These are phyloP conservation scores for Agonopterix subpropinquella DNA, from an alignment of 2,888 invertebrate genomes.

Conservation along the genomic window DNA sequence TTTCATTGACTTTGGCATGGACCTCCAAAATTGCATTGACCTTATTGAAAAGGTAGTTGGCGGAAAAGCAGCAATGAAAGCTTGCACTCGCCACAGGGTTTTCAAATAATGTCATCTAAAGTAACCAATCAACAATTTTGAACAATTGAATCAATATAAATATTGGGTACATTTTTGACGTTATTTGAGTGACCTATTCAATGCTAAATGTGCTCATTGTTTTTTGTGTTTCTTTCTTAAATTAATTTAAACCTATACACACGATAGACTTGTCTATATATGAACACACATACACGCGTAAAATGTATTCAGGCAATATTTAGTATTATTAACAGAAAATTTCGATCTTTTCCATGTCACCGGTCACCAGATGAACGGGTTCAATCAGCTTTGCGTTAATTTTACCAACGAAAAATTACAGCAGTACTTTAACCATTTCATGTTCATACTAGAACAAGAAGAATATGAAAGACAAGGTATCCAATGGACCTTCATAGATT, in stretches of 20 bases:
- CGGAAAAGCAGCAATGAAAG: slow-evolving; percentile 68
- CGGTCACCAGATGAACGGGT: slow-evolving; percentile 86
- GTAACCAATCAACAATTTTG: too few species aligned
- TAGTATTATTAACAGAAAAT: slow-evolving; percentile 1
- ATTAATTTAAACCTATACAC: slow-evolving; percentile 23
- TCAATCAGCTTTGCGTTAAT: slow-evolving; percentile 97
- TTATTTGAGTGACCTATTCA: slow-evolving; percentile 51
- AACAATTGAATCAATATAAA: not conserved
- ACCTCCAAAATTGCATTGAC: slow-evolving; percentile 96
- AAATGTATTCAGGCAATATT: not conserved
- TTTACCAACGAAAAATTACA: slow-evolving; percentile 97
- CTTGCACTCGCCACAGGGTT: slow-evolving; percentile 66
- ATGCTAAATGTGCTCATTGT: slow-evolving; percentile 52
- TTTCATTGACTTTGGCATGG: slow-evolving; percentile 99
- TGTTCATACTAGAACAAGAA: slow-evolving; percentile 97
- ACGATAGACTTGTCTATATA: slow-evolving; percentile 14
- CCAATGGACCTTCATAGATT: slow-evolving; percentile 95
- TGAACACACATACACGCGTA: slow-evolving; percentile 1
- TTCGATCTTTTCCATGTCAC: slow-evolving; percentile 47
- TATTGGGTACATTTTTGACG: slow-evolving; percentile 14
- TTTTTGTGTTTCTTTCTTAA: slow-evolving; percentile 36
- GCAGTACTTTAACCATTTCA: slow-evolving; percentile 97
- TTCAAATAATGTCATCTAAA: slow-evolving; percentile 35
- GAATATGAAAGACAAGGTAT: slow-evolving; percentile 95
- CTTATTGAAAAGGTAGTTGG: slow-evolving; percentile 93